These are phyloP conservation scores for Aromia moschata DNA, from an alignment of 2,888 invertebrate species.

Conservation along the genomic window DNA sequence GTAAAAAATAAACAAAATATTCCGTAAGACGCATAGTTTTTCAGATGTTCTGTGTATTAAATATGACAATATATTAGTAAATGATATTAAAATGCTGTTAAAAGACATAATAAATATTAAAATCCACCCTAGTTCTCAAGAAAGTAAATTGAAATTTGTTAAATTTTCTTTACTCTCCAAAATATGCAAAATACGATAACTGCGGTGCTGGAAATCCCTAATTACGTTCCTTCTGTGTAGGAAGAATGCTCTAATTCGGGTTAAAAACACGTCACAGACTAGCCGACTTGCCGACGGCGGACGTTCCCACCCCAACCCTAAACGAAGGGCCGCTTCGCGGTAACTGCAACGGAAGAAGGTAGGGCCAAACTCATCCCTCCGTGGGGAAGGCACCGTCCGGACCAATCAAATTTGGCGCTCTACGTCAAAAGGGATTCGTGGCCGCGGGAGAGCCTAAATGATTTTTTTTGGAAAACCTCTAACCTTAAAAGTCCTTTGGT, in stretches of 20 bases:
- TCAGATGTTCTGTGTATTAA: no score
- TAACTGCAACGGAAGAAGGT: conserved; percentile 28
- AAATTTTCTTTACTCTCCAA: no score
- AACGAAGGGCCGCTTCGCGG: conserved; percentile 12
- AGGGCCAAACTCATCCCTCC: conserved; percentile 33
- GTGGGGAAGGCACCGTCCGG: conserved; percentile 23
- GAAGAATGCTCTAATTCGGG: conserved; percentile 5
- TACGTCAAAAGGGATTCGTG: conserved; percentile 45
- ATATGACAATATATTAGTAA: no score
- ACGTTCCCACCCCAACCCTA: conserved; percentile 30
- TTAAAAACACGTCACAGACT: conserved; percentile 3
- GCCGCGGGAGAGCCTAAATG: conserved; percentile 19
- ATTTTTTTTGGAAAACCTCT: conserved; percentile 24
- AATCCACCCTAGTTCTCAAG: no score
- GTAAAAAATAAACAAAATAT: no score
- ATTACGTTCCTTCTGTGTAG: no score
- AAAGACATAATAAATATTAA: no score
- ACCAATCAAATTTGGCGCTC: conserved; percentile 39
- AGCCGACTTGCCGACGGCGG: conserved; percentile 21
- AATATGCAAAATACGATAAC: no score
- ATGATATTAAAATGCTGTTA: no score
- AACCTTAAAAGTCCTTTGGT: conserved; percentile 37
- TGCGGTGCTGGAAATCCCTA: no score
- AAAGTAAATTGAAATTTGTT: no score
- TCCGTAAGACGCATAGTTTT: no score